Base-by-base conservation (phyloP, 1,140 invertebrate species). In the Nautilus pompilius region DNA sequence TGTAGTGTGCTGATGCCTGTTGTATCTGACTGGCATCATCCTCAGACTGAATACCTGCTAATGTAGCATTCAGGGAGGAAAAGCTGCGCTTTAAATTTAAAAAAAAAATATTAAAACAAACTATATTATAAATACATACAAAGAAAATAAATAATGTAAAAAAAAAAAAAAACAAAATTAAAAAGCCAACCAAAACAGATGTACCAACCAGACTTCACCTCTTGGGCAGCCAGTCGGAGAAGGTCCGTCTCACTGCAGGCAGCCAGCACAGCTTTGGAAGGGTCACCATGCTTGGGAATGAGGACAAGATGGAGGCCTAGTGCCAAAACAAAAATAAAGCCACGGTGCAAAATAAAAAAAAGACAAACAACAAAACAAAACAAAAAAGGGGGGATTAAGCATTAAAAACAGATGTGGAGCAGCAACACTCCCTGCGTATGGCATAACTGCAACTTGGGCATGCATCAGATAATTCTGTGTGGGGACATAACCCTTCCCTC, bases 251-350 rank as follows among this genome's bases (percentile, higher is more conserved):
- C 77, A 62, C 70, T 72, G 59, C 77, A 79, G 5, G 76, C 73
- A n/a, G 74, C 74, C 34, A 79, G 65, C 28, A 79, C 70, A 36
- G 77, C 77, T 59, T 74, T 76, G 30, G 67, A 67, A 10, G 74
- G 76, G 62, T 77, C 75, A 60, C 75, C 73, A 58, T 69, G 58
- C 61, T 77, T 78, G 8, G 77, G 77, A 54, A 79, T 61, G 56
- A 79, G 66, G 48, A 78, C 77, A 48, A 79, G 73, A 69, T 77
- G 75, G 36, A 78, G 69, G 51, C 67, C 76, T 78, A 58, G 63
- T 60, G 66, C 58, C 61, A 66, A 63, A 65, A 69, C 66, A 65
- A 63, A 64, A 63, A 53, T 58, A 46, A 59, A 62, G 15, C 48
- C 57, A 66, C 29, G 29, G 26, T 41, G 26, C 59, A 28, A 20